Evolutionary conservation across 2,888 invertebrate species (phyloP), one percentile per base, ranked within the genome.

Genomic region (Resseliella maxima): DNA sequence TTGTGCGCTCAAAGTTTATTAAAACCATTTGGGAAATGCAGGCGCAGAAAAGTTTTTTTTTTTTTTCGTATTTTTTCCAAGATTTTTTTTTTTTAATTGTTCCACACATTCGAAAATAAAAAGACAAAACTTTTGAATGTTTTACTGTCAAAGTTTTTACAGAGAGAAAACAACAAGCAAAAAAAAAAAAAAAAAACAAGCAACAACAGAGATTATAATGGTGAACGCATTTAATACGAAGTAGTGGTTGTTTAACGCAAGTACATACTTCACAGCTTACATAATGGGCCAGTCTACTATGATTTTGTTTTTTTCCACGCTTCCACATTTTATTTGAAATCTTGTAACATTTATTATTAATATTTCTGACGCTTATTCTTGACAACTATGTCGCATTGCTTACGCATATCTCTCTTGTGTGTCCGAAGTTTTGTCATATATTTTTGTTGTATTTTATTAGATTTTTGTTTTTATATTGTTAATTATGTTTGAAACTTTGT

Each of bases 61-160:
- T 27, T 72, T 72, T 15, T 72, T 72, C 1, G 31, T 10, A 15
- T 72, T n/a, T 72, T 31, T 72, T 27, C 31, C 2, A 59, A n/a
- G 27, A 12, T 50, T 50, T 50, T 50, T 15, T 50, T 50, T 18
- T 8, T 50, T 50, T 50, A 21, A 15, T 50, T 50, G 41, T 12
- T 18, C 2, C 72, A 72, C 27, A 5, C 27, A 72, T 72, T 72
- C 31, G 15, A 50, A 50, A 8, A 8, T 8, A 50, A 50, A 15
- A 18, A 6, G 3, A 59, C 31, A 72, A 72, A 72, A 72, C 72
- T 72, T 72, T 72, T 31, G 31, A 35, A 72, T 72, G 35, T 72
- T 72, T 35, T 72, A 72, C 72, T 72, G 72, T 72, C 72, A 72
- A 72, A 72, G 72, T 72, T 72, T 31, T n/a, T n/a, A n/a, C n/a